Conservation (phyloP, 2,797 vertebrate genomes). For the Silurus aristotelis region DNA sequence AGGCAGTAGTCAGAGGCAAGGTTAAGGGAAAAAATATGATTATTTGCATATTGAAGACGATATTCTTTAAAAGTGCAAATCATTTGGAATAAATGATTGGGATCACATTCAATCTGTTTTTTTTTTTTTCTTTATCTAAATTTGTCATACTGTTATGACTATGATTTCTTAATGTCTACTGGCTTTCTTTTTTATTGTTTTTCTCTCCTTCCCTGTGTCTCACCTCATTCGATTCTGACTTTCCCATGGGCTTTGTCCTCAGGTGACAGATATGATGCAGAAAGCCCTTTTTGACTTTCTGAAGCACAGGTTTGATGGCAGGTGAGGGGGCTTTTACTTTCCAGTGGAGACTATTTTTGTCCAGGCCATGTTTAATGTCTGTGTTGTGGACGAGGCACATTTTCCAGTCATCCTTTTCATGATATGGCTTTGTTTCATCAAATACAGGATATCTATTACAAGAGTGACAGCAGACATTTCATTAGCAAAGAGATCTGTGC, state of each 20-base stretch:
- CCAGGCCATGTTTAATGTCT: neutral
- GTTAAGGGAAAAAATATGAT: neutral
- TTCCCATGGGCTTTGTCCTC: conserved; percentile 54
- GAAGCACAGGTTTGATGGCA: conserved; percentile 99
- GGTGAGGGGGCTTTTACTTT: conserved; percentile 78
- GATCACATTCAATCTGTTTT: conserved; percentile 19
- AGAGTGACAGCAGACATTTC: conserved; percentile 98
- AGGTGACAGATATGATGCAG: conserved; percentile 99
- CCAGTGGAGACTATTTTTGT: neutral
- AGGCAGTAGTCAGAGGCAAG: neutral
- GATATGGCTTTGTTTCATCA: conserved; percentile 11
- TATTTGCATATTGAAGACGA: neutral
- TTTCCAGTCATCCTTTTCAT: neutral
- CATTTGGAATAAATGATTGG: neutral
- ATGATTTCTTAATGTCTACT: neutral
- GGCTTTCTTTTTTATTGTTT: conserved; percentile 29
- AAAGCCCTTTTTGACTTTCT: conserved; percentile 99
- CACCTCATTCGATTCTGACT: conserved; percentile 58
- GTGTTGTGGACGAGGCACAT: neutral
- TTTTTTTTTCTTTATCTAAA: conserved; percentile 13
- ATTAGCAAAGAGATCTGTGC: conserved; percentile 96
- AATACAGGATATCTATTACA: conserved; percentile 94
- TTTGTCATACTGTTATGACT: neutral
- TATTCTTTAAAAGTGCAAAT: neutral
- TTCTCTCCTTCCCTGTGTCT: conserved; percentile 25